A percentile compares a stretch with the other conserved stretches of the same genome.
phyloP scores from a whole-genome alignment of 2,113 vertebrate genomes.

The Chascanopsetta lugubris region DNA sequence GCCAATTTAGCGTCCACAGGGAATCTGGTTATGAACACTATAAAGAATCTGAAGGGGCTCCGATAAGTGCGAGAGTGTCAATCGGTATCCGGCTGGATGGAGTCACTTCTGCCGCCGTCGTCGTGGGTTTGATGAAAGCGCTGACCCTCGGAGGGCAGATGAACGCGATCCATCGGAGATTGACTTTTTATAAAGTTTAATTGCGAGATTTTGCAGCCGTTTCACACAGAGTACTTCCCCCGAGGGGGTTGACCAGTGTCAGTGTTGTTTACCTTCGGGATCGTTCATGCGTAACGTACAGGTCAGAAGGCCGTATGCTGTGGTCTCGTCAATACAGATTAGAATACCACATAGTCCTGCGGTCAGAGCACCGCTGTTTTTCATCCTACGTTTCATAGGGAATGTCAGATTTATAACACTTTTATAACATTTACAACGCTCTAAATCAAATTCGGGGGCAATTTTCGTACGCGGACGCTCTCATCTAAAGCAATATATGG shows the following conservation, averaged over 20 bases:
- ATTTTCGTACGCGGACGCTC: too few species aligned
- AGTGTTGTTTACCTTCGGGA: slow-evolving; percentile 39
- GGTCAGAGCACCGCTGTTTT: slow-evolving; percentile 6
- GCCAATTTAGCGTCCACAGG: slow-evolving; percentile 57
- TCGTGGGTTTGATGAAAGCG: slow-evolving; percentile 60
- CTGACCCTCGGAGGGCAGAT: slow-evolving; percentile 52
- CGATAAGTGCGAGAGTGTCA: slow-evolving; percentile 50
- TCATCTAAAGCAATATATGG: too few species aligned
- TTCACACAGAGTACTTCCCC: slow-evolving; percentile 27
- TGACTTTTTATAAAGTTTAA: slow-evolving; percentile 35
- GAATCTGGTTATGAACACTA: slow-evolving; percentile 62
- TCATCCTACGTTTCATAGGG: slow-evolving; percentile 23
- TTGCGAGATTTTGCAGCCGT: too few species aligned
- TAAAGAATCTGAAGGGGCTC: slow-evolving; percentile 61
- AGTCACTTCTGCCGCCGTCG: slow-evolving; percentile 41
- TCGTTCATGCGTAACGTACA: slow-evolving; percentile 34
- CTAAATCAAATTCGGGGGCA: too few species aligned
- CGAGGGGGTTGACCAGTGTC: neutral
- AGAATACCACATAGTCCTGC: slow-evolving; percentile 19
- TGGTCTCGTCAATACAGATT: neutral
- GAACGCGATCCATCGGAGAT: slow-evolving; percentile 32
- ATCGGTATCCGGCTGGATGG: slow-evolving; percentile 57
- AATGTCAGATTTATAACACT: too few species aligned
- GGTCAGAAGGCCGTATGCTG: slow-evolving; percentile 3
- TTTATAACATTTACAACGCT: too few species aligned